phyloP scores from a whole-genome alignment of 2,113 vertebrate species.

The Myrmecobius fasciatus region DNA sequence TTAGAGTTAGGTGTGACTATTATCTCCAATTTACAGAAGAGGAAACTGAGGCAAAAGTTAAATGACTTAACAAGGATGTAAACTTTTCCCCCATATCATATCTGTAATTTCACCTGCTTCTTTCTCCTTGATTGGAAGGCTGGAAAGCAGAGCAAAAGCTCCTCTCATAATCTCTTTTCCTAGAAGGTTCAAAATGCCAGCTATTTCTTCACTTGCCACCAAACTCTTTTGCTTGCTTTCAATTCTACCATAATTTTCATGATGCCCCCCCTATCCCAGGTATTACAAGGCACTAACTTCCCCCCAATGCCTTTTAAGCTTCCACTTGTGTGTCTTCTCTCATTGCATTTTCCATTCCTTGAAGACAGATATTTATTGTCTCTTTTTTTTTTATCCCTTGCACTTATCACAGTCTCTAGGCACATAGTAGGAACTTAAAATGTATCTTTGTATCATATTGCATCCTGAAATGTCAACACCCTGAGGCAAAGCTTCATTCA shows the following conservation, averaged over 20 bases:
- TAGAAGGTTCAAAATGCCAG: neutral
- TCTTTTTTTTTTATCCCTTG: neutral
- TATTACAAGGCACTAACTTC: neutral
- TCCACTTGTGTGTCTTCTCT: neutral
- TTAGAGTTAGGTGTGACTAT: neutral
- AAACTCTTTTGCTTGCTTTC: neutral
- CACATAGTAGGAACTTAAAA: neutral
- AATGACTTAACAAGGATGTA: neutral
- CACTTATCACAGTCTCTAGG: neutral
- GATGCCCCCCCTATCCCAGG: neutral
- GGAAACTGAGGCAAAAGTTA: neutral
- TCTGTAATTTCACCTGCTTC: neutral
- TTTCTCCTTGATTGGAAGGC: neutral
- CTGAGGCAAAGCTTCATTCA: neutral
- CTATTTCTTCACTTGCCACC: neutral
- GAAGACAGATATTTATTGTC: neutral
- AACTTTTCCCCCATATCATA: neutral
- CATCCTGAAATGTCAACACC: neutral
- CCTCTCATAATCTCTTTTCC: too few relatives aligned
- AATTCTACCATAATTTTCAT: too few relatives aligned
- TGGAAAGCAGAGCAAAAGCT: neutral
- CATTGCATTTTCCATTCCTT: neutral
- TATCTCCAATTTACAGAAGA: neutral
- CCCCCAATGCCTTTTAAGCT: neutral
- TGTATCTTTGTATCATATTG: neutral